Base-by-base conservation (phyloP, 2,888 invertebrate species). In the Eristalis arbustorum region DNA sequence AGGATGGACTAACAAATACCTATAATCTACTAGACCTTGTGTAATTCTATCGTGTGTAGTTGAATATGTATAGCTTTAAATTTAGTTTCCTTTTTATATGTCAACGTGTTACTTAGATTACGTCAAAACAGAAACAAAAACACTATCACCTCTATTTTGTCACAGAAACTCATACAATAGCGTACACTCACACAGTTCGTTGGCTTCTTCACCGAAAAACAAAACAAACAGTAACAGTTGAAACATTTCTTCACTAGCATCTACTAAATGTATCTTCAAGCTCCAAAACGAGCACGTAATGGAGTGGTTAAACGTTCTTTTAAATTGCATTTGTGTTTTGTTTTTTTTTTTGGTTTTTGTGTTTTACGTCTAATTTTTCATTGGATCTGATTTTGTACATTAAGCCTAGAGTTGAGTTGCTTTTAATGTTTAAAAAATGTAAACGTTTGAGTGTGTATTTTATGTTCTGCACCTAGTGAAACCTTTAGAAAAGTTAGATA, bases 381-480 rank as follows among this genome's bases (percentile, higher is more conserved):
- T 25, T 59, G 59, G 23, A 8, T 59, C 25, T 59, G 0, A 13
- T 25, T 59, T 59, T 59, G 59, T 25, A 59, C 18, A 67, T 25
- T 56, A 6, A 25, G 23, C 59, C 25, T 28, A 82, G 11, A 74
- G 71, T 87, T 85, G 11, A 78, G 74, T 87, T 87, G 83, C 87
- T 83, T 78, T 62, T 78, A 82, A 72, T 59, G 6, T 18, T 1
- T 28, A 72, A 67, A 69, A 64, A 56, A 57, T 66, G 59, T 6
- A 0, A 66, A 42, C 10, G 68, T 82, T 69, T 80, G n/a, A 63
- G 57, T 85, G 81, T 87, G 67, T 75, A 78, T 87, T 63, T 85
- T 74, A 71, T 73, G 78, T 87, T 87, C 8, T 87, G 87, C 87
- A 87, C 87, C 37, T 74, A 83, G 68, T 61, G 2, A 34, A 42